Percentiles rank a stretch among this genome's conserved stretches.
phyloP scores from a whole-genome alignment of 2,797 vertebrate genomes.

The Amazona finschi region DNA sequence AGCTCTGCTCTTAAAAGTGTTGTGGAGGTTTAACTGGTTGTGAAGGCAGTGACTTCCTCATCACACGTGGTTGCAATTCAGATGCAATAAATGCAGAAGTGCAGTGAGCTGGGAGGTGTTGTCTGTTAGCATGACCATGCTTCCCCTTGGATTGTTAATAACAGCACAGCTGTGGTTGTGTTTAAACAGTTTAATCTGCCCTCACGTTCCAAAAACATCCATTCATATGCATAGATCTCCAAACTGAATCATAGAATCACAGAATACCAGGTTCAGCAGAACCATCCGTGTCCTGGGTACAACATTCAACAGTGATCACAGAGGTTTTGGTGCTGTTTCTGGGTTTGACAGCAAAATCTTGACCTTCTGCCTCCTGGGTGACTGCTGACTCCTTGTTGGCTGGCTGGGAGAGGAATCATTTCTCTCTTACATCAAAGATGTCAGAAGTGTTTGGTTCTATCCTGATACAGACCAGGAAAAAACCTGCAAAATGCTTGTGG shows the following conservation, averaged over 20 bases:
- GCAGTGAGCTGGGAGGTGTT: not conserved
- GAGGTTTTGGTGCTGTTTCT: not conserved
- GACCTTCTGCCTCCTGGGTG: not conserved
- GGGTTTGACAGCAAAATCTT: not conserved
- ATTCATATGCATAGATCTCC: not conserved
- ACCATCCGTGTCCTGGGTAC: not conserved
- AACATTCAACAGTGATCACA: fast-evolving
- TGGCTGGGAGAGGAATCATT: not conserved
- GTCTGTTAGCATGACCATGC: not conserved
- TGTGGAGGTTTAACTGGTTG: not conserved
- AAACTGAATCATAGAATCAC: not conserved
- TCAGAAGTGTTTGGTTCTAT: not conserved
- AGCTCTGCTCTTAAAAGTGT: not conserved
- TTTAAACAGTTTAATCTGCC: not conserved
- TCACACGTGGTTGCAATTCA: fast-evolving
- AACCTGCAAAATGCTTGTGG: not conserved
- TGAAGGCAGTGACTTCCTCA: not conserved
- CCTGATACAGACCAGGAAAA: not conserved
- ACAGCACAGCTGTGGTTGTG: not conserved
- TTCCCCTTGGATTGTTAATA: not conserved
- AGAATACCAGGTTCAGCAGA: not conserved
- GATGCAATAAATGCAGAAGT: not conserved
- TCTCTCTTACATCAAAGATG: not conserved
- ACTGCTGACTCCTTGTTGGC: not conserved
- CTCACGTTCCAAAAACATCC: not conserved